phyloP scores from a whole-genome alignment of 2,888 invertebrate genomes.

The Balanococcus diminutus region DNA sequence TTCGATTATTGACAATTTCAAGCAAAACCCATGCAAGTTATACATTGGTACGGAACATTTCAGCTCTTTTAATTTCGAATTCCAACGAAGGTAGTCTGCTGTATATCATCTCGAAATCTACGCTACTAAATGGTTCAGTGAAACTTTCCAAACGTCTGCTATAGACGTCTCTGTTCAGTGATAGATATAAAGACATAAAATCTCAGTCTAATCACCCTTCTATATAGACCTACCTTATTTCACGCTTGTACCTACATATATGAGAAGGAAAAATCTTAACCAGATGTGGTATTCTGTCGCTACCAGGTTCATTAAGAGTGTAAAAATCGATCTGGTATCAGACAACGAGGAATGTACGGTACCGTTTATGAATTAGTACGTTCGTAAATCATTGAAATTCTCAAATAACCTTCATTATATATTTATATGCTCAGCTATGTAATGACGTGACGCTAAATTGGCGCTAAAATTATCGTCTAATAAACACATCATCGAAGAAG shows the following conservation, averaged over 20 bases:
- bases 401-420: background rate
- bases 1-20: too few relatives aligned
- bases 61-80: too few relatives aligned
- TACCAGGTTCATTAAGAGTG: background rate
- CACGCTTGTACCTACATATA: background rate
- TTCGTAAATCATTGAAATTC: slow-evolving; percentile 14
- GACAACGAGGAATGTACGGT: background rate
- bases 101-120: background rate
- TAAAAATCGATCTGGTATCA: background rate
- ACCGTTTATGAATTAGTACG: background rate
- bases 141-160: background rate
- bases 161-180: background rate
- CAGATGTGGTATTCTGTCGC: background rate
- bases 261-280: background rate
- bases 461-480: slow-evolving; percentile 26
- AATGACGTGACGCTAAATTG: slow-evolving; percentile 22
- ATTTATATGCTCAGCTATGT: background rate
- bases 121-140: background rate
- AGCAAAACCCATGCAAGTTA: too few relatives aligned
- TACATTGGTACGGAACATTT: too few relatives aligned
- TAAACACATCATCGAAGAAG: slow-evolving; percentile 1
- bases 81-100: too few relatives aligned
- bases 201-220: background rate
- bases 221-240: background rate
- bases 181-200: background rate